Conservation (phyloP, 1,140 invertebrate species). For the Drosophila saltans region DNA sequence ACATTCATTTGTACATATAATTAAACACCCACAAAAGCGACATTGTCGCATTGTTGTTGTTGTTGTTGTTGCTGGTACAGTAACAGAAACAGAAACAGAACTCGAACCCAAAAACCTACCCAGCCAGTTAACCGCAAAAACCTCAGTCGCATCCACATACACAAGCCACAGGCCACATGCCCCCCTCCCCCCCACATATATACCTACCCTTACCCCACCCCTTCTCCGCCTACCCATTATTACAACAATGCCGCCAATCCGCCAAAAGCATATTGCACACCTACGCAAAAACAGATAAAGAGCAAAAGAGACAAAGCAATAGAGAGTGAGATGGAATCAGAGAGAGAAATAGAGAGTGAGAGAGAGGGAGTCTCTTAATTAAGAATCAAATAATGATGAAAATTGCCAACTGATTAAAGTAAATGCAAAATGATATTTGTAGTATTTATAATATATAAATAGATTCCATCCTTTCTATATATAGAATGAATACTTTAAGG, state of each 20-base stretch:
- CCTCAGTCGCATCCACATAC: constrained; percentile 60
- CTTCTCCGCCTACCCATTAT: background rate
- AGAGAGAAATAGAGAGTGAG: background rate
- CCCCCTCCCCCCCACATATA: constrained; percentile 1
- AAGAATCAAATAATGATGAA: constrained; percentile 9
- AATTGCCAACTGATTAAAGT: background rate
- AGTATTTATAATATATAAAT: too few relatives aligned
- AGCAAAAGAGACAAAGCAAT: background rate
- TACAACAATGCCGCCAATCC: background rate
- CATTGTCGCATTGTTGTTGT: constrained; percentile 35
- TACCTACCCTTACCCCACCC: background rate
- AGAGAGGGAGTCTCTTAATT: constrained; percentile 48
- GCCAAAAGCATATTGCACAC: constrained; percentile 11
- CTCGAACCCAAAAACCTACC: constrained; percentile 20
- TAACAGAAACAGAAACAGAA: constrained; percentile 19
- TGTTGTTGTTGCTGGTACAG: constrained; percentile 5
- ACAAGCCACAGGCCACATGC: constrained; percentile 17
- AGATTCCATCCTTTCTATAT: too few relatives aligned
- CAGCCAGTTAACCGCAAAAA: constrained; percentile 59
- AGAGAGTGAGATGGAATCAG: background rate
- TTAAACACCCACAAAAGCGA: constrained; percentile 58
- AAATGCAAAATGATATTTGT: too few relatives aligned
- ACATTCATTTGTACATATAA: constrained; percentile 36
- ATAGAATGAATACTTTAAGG: too few relatives aligned
- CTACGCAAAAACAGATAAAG: constrained; percentile 10